Evolutionary conservation across 2,797 vertebrate species (phyloP), one percentile per base, ranked within the genome.

Genomic region (Lithobates pipiens): DNA sequence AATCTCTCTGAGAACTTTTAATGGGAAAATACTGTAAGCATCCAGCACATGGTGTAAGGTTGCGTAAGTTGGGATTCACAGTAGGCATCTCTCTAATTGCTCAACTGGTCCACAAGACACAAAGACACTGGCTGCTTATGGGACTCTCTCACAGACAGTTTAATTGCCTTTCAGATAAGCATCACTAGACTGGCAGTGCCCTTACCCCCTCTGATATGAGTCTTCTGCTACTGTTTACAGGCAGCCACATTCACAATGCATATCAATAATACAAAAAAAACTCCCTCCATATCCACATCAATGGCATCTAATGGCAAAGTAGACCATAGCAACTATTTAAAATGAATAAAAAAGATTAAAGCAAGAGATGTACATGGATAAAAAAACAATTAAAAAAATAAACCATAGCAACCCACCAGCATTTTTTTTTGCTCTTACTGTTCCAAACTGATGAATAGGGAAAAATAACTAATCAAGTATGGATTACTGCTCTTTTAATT

Each of bases 251-350:
- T 63, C 29, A 54, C 36, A 74, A 80, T 46, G 27, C 75, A 78
- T 74, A 83, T 86, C 42, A 79, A 79, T 87, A 83, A 86, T 86
- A 78, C 77, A 86, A 78, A 76, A 76, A 61, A 72, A 77, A 46
- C n/a, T 76, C 42, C 42, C 76, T 77, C 34, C n/a, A 36, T 77
- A 23, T 71, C 67, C 7, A 61, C 54, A 1, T 61, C 50, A 18
- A 54, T 54, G 15, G 50, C 50, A 54, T 54, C 54, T 61, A n/a
- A 61, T 54, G 21, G 21, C 6, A 2, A 61, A 10, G 54, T n/a
- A 23, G 23, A 21, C 54, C 21, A 23, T 9, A 61, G 18, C 21
- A 36, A 36, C 34, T 36, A 36, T 36, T 36, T 36, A 36, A 36
- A 36, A 36, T 36, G 34, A 36, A 36, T 36, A 36, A 36, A 36